Conservation (phyloP, 2,888 invertebrate species). For the Harpalus rubripes region DNA sequence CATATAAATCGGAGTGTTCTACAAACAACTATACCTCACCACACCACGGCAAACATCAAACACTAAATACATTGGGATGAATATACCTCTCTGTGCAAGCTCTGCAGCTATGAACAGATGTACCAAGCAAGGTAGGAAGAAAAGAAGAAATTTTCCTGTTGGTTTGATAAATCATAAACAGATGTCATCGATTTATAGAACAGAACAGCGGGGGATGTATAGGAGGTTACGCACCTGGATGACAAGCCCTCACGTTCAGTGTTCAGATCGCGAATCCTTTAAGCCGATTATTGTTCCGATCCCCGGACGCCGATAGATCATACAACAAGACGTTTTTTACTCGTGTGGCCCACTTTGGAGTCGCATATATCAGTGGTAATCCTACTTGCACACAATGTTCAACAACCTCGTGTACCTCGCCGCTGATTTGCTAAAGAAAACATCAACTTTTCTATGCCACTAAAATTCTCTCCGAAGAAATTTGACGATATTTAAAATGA, state of each 20-base stretch:
- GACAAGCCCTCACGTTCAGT: neutral
- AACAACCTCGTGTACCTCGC: neutral
- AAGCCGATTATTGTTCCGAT: constrained; percentile 63
- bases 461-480: neutral
- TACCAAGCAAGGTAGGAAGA: neutral
- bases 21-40: constrained; percentile 15
- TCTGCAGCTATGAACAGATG: too few relatives aligned
- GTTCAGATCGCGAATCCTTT: constrained; percentile 58
- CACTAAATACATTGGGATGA: neutral
- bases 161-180: constrained; percentile 2
- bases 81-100: neutral
- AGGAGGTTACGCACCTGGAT: constrained; percentile 20
- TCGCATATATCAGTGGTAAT: constrained; percentile 62
- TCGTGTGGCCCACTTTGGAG: constrained; percentile 56
- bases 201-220: neutral
- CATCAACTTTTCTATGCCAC: neutral
- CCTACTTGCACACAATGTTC: constrained; percentile 58
- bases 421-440: constrained; percentile 10
- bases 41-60: neutral
- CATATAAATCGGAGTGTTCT: constrained; percentile 2
- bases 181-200: neutral
- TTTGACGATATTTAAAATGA: neutral
- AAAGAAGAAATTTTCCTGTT: neutral
- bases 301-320: constrained; percentile 62
- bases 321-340: constrained; percentile 61